phyloP scores from a whole-genome alignment of 2,113 vertebrate genomes.

The Lophura nycthemera region DNA sequence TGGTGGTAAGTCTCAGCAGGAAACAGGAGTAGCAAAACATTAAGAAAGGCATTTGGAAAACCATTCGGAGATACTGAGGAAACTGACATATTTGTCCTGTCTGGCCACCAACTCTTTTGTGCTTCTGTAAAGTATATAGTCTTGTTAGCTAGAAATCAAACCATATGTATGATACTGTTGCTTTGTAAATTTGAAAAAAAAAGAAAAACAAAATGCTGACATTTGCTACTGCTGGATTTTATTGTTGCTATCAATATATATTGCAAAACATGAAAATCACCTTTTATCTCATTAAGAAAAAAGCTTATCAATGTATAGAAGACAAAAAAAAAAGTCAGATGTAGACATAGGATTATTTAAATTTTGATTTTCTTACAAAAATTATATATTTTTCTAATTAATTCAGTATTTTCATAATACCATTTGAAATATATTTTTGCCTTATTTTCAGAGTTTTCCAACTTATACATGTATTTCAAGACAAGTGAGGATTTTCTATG shows the following conservation, averaged over 20 bases:
- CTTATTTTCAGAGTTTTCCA: neutral
- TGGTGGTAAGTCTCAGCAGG: neutral
- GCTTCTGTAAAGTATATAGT: neutral
- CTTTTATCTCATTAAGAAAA: neutral
- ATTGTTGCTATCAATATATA: neutral
- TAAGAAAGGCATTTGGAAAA: neutral
- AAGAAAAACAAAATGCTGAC: too few species aligned
- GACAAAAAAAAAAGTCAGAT: neutral
- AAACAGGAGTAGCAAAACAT: neutral
- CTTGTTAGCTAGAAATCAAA: neutral
- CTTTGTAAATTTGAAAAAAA: neutral
- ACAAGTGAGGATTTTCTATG: neutral
- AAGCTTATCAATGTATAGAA: neutral
- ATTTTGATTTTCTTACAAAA: neutral
- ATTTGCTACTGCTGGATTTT: neutral
- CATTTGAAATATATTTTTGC: neutral
- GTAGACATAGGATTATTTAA: neutral
- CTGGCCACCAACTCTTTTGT: neutral
- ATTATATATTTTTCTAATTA: neutral
- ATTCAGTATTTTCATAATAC: neutral
- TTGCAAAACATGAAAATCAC: neutral
- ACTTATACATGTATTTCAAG: neutral
- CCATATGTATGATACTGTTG: neutral
- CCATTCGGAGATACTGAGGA: neutral
- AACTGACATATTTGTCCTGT: neutral